phyloP scores from a whole-genome alignment of 2,797 vertebrate genomes.

The Lerista edwardsae region DNA sequence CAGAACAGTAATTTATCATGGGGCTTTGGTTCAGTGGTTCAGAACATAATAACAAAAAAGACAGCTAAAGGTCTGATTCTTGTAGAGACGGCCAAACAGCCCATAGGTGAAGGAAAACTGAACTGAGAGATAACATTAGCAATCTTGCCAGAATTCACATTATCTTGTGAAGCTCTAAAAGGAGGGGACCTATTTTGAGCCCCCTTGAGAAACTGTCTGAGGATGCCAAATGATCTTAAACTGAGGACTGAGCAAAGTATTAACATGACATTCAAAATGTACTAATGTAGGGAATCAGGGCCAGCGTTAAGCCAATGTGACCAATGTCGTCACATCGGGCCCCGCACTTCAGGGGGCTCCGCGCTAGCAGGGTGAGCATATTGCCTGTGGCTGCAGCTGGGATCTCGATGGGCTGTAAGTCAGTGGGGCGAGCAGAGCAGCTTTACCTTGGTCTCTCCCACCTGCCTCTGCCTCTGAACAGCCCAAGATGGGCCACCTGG shows the following conservation, averaged over 20 bases:
- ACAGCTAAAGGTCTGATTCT: conserved; percentile 14
- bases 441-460: too few species aligned
- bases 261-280: not conserved
- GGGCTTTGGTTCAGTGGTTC: conserved; percentile 50
- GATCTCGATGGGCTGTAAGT: too few species aligned
- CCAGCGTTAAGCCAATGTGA: too few species aligned
- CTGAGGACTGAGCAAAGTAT: not conserved
- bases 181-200: not conserved
- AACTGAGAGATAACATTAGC: conserved; percentile 16
- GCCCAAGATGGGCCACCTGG: too few species aligned
- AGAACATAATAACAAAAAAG: conserved; percentile 44
- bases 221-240: conserved; percentile 1
- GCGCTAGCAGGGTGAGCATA: too few species aligned
- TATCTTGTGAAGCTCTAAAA: not conserved
- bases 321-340: too few species aligned
- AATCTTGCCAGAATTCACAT: not conserved
- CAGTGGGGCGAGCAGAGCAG: too few species aligned
- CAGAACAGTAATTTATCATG: conserved; percentile 61
- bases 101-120: conserved; percentile 34
- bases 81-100: conserved; percentile 25
- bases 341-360: too few species aligned
- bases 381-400: too few species aligned
- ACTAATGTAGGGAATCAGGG: not conserved
- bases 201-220: not conserved
- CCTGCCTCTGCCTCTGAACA: too few species aligned